These are phyloP conservation scores for Parthenolecanium corni DNA, from an alignment of 2,888 invertebrate species.

Conservation along the genomic window DNA sequence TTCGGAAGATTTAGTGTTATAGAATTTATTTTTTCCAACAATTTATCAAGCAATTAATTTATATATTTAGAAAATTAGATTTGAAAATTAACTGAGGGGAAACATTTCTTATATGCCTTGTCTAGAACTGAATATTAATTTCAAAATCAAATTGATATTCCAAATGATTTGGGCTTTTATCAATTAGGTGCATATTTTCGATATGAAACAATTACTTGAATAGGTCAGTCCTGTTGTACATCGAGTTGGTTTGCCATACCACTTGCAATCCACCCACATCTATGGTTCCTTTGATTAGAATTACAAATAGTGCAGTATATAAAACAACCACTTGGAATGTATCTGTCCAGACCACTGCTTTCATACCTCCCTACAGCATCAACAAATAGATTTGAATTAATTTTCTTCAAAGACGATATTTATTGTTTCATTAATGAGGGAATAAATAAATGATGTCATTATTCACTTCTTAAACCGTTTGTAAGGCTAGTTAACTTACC, in stretches of 20 bases:
- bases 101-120: too few species aligned
- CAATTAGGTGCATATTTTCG: too few species aligned
- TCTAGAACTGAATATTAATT: too few species aligned
- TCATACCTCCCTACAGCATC: slow-evolving; percentile 38
- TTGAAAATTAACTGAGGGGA: too few species aligned
- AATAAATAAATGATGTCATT: neutral
- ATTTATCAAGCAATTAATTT: too few species aligned
- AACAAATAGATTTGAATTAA: neutral
- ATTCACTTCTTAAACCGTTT: neutral
- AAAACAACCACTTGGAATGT: slow-evolving; percentile 39
- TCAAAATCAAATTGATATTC: too few species aligned
- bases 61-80: too few species aligned
- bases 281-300: slow-evolving; percentile 38
- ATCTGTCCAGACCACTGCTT: slow-evolving; percentile 41
- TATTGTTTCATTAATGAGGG: neutral
- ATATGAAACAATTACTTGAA: slow-evolving; percentile 34
- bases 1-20: too few species aligned
- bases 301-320: slow-evolving; percentile 37
- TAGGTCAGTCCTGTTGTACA: slow-evolving; percentile 34
- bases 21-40: too few species aligned
- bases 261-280: slow-evolving; percentile 38
- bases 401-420: neutral
- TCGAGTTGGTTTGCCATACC: slow-evolving; percentile 36
- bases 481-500: slow-evolving; percentile 38
- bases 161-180: too few species aligned